Base-by-base conservation (phyloP, 35 echinoderm and acorn worm species). In the Apostichopus californicus region DNA sequence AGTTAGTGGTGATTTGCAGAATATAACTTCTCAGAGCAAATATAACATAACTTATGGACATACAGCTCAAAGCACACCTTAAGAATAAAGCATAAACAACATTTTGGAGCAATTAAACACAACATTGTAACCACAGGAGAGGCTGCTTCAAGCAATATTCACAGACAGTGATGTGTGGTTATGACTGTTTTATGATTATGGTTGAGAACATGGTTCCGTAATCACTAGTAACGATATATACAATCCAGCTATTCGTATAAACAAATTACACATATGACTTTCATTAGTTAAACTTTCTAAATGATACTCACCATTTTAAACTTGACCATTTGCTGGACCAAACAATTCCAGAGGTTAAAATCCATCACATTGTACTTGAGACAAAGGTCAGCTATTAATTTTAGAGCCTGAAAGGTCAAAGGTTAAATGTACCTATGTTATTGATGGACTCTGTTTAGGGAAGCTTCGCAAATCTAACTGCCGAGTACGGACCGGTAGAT, bases 351-450 rank as follows among this genome's bases (percentile, higher is more conserved):
- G 6, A 98, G 93, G 12, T 90, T 80, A 5, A 72, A 14, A 65
- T 98, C 96, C 88, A 96, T 82, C 9, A 98, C 81, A 6, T 90
- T 79, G 63, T 96, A 95, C 24, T 98, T 93, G 1, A 98, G 60
- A 92, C 94, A 98, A 13, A 98, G 92, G 53, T 98, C 91, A 53
- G 92, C 87, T 58, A 96, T 94, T 73, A 98, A 90, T 18, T 91
- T 85, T 13, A 98, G 80, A 87, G 93, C 93, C 94, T 97, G 86
- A 6, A 22, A 75, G 70, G 70, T 73, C 70, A 73, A 73, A 73
- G 9, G 10, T 66, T 66, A 66, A 66, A 73, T 61, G 58, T 7
- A 8, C 7, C 58, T 61, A 5, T 61, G 7, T 61, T 61, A 61
- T 61, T 61, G 12, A 61, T 61, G 58, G 34, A 46, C 34, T 46